Evolutionary conservation across 2,888 invertebrate genomes (phyloP).

Genomic region (Eupithecia pulchellata): DNA sequence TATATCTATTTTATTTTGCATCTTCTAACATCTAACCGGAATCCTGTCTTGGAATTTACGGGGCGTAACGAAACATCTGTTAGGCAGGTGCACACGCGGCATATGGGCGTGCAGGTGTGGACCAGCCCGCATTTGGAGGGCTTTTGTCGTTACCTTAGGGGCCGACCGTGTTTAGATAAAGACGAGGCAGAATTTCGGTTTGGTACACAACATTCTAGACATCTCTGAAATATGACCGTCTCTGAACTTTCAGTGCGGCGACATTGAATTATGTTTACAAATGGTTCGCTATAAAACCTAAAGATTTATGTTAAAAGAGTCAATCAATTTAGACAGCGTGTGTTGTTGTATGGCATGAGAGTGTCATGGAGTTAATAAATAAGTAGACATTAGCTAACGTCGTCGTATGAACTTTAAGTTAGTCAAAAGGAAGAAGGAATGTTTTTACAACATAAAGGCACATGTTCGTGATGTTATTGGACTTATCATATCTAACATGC

Average conservation of each 20-base stretch:
- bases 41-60: conserved; percentile 36
- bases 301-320: background rate
- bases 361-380: background rate
- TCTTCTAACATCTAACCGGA: conserved; percentile 19
- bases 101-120: conserved; percentile 49
- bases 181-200: conserved; percentile 13
- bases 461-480: too few species aligned
- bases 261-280: conserved; percentile 11
- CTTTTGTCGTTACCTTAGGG: conserved; percentile 32
- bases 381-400: background rate
- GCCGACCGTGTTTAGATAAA: conserved; percentile 15
- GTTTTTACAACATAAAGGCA: too few species aligned
- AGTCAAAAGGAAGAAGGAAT: background rate
- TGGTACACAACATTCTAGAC: background rate
- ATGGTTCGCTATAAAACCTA: conserved; percentile 1
- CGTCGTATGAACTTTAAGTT: background rate
- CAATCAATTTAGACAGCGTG: background rate
- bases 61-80: conserved; percentile 65
- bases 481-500: background rate
- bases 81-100: conserved; percentile 63
- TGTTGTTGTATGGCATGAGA: too few species aligned
- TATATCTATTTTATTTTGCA: conserved; percentile 9
- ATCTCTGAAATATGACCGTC: conserved; percentile 23
- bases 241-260: conserved; percentile 20
- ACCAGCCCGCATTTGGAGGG: conserved; percentile 36